Evolutionary conservation across 2,797 vertebrate genomes (phyloP).

Genomic region (Propithecus deckenii): DNA sequence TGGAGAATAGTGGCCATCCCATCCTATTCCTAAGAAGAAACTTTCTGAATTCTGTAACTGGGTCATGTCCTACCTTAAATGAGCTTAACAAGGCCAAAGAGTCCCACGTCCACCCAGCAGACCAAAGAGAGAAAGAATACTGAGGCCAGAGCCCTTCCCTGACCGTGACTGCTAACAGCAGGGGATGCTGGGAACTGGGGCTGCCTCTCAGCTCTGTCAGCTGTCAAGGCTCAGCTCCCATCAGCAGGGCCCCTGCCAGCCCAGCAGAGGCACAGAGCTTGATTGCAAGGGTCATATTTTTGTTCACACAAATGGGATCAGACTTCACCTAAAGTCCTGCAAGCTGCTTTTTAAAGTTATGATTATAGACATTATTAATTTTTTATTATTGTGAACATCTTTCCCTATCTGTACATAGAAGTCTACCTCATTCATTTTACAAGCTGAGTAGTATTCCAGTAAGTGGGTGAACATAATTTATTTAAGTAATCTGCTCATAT

Average conservation of each 20-base stretch:
- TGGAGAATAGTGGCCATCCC: neutral
- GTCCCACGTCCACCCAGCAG: neutral
- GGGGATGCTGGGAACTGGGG: neutral
- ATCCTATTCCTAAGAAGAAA: neutral
- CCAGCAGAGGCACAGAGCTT: neutral
- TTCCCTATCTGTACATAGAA: neutral
- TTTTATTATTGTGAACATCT: constrained; percentile 24
- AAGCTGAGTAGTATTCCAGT: neutral
- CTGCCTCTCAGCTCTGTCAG: neutral
- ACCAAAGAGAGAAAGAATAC: neutral
- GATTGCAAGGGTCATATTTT: neutral
- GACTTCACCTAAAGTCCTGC: neutral
- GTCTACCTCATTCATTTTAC: neutral
- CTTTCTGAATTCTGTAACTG: neutral
- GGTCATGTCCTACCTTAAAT: neutral
- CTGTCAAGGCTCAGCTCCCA: neutral
- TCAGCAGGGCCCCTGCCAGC: neutral
- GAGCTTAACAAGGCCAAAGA: neutral
- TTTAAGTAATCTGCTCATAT: neutral
- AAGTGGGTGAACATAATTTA: neutral
- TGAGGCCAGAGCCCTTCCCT: neutral
- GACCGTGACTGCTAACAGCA: neutral
- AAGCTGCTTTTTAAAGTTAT: constrained; percentile 15
- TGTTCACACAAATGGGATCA: neutral
- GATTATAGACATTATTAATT: neutral